Evolutionary conservation across 2,888 invertebrate genomes (phyloP).

Genomic region (Thera britannica): DNA sequence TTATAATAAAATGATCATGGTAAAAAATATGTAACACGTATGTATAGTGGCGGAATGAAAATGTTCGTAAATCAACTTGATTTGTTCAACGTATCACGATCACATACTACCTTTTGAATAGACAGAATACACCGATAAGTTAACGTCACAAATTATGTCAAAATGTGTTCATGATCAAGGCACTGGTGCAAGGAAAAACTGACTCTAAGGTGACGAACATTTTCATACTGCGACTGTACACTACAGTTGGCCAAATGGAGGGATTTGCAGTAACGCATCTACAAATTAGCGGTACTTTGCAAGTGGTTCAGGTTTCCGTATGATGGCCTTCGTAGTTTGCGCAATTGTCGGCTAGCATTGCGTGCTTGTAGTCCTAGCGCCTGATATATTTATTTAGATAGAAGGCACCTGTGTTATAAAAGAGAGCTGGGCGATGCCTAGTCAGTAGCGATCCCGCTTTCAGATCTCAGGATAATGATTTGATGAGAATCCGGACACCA

Average conservation of each 20-base stretch:
- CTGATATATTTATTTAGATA: constrained; percentile 14
- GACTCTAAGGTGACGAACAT: no score
- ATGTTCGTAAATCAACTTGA: no score
- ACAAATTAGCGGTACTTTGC: constrained; percentile 61
- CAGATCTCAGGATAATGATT: not conserved
- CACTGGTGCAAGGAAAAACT: no score
- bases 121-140: no score
- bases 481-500: not conserved
- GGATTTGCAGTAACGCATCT: constrained; percentile 14
- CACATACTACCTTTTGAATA: no score
- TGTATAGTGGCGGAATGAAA: no score
- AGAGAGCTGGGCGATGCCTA: not conserved
- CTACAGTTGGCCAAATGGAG: constrained; percentile 5
- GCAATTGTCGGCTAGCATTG: constrained; percentile 58
- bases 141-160: no score
- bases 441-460: not conserved
- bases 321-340: constrained; percentile 64
- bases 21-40: no score
- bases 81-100: no score
- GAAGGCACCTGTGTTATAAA: not conserved
- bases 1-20: no score
- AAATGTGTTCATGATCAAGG: no score
- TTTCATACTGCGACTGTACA: no score
- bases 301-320: constrained; percentile 66
- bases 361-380: constrained; percentile 48